Percentiles rank a stretch among this genome's conserved stretches.
phyloP scores from a whole-genome alignment of 2,113 vertebrate species.

The Phalacrocorax brasilianus region DNA sequence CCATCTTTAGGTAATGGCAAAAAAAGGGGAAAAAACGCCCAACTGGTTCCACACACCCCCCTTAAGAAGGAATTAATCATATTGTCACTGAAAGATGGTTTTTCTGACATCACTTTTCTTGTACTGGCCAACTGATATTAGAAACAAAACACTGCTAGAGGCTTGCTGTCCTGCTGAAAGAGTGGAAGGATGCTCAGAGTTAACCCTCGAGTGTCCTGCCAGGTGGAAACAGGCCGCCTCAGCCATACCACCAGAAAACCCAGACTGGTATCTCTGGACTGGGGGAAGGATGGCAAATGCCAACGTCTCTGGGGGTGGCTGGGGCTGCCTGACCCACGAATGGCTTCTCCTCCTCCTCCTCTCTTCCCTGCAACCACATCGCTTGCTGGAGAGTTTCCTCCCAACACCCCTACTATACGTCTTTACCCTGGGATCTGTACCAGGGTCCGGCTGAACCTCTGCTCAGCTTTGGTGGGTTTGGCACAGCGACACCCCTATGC shows the following conservation, averaged over 20 bases:
- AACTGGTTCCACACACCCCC: neutral
- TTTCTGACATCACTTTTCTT: slow-evolving; percentile 22
- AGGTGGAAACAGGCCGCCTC: neutral
- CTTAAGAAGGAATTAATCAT: slow-evolving; percentile 45
- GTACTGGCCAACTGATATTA: neutral
- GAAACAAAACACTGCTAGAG: slow-evolving; percentile 15
- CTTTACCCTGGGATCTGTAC: neutral
- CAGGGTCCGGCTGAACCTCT: neutral
- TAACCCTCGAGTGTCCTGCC: neutral
- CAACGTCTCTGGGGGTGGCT: neutral
- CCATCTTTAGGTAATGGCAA: neutral
- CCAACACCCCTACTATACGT: neutral
- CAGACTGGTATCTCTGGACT: neutral
- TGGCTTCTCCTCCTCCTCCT: neutral
- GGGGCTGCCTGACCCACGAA: neutral
- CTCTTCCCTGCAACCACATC: neutral
- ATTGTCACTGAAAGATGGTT: slow-evolving; percentile 29
- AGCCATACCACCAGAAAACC: neutral
- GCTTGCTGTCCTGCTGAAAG: neutral
- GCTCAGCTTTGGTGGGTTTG: neutral
- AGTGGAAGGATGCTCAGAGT: neutral
- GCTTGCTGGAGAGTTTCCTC: neutral
- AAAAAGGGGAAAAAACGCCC: neutral
- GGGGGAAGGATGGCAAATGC: neutral
- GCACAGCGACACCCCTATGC: neutral